phyloP scores from a whole-genome alignment of 2,113 vertebrate genomes.

The Catharus minimus region DNA sequence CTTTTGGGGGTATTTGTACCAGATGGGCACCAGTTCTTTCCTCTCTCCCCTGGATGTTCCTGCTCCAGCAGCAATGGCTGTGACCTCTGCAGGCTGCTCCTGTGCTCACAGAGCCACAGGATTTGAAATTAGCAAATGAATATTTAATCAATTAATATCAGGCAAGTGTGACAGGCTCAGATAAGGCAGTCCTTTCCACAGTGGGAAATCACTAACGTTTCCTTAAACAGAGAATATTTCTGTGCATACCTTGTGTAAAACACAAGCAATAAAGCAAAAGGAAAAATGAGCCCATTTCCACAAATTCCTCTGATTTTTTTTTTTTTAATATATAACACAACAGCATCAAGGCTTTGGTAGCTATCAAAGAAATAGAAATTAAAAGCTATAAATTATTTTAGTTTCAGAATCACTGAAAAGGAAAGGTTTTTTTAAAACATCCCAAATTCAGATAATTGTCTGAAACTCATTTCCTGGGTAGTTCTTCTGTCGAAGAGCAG shows the following conservation, averaged over 20 bases:
- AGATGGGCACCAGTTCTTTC: rapidly evolving
- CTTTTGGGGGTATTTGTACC: rapidly evolving
- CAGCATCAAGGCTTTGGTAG: background rate
- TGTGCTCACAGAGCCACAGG: background rate
- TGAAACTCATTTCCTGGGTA: background rate
- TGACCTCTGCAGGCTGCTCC: constrained; percentile 17
- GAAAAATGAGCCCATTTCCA: background rate
- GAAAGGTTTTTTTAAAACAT: rapidly evolving
- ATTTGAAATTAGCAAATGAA: constrained; percentile 23
- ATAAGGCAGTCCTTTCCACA: constrained; percentile 23
- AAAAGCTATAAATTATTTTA: background rate
- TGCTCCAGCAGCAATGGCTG: background rate
- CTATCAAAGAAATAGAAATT: background rate
- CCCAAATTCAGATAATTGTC: background rate
- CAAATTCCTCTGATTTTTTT: background rate
- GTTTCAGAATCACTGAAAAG: background rate
- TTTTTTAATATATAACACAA: background rate
- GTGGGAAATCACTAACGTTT: background rate
- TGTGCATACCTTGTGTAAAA: background rate
- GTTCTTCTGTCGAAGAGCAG: background rate
- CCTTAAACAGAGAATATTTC: background rate
- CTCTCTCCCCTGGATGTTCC: background rate
- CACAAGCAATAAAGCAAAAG: background rate
- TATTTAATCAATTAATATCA: constrained; percentile 59
- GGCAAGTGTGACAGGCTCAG: constrained; percentile 39